These are phyloP conservation scores for Epistrophella euchroma DNA, from an alignment of 2,888 invertebrate genomes.

Conservation along the genomic window DNA sequence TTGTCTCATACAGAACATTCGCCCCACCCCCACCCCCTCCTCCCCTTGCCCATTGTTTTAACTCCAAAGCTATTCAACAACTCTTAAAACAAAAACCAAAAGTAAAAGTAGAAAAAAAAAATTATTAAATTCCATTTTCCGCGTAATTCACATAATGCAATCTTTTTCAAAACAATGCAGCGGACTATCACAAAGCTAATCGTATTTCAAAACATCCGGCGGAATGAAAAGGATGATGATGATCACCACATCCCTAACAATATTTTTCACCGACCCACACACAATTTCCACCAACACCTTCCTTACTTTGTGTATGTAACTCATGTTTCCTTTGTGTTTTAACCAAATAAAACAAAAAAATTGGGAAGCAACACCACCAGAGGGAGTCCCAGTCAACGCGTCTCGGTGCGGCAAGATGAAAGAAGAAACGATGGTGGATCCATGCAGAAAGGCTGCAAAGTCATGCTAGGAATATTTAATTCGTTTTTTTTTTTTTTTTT, in stretches of 20 bases:
- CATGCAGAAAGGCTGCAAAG: slow-evolving; percentile 66
- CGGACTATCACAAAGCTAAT: slow-evolving; percentile 58
- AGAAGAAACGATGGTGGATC: slow-evolving; percentile 38
- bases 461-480: slow-evolving; percentile 70
- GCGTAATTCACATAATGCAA: slow-evolving; percentile 46
- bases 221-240: slow-evolving; percentile 25
- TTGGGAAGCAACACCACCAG: slow-evolving; percentile 26
- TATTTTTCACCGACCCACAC: slow-evolving; percentile 25
- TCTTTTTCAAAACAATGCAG: slow-evolving; percentile 53
- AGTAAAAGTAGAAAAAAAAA: slow-evolving; percentile 10
- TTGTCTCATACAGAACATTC: not conserved
- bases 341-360: slow-evolving; percentile 19
- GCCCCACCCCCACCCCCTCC: not conserved
- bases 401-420: slow-evolving; percentile 25
- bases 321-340: slow-evolving; percentile 38
- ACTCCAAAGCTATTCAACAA: slow-evolving; percentile 14
- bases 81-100: slow-evolving; percentile 5
- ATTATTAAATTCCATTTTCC: slow-evolving; percentile 50
- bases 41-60: not conserved
- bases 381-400: slow-evolving; percentile 3
- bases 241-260: slow-evolving; percentile 36
- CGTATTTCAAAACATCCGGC: slow-evolving; percentile 54
- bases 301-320: slow-evolving; percentile 28
- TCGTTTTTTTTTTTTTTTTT: slow-evolving; percentile 40
- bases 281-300: slow-evolving; percentile 47